Evolutionary conservation across 2,888 invertebrate genomes (phyloP), one percentile per base, ranked within the genome.

Genomic region (Oligia strigilis): DNA sequence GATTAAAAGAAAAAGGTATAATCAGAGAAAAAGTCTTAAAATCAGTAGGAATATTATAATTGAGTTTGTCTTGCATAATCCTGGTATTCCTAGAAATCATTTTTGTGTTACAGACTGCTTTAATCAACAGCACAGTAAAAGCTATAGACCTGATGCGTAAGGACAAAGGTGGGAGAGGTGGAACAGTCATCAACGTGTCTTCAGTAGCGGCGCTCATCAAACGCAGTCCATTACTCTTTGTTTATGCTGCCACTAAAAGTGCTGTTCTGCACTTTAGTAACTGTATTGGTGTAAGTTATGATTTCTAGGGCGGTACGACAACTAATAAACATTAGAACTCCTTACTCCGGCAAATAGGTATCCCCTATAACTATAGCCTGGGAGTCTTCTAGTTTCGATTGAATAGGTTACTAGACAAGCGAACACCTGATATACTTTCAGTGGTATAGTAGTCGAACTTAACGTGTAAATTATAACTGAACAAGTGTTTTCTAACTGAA

Each of bases 211-310:
- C 89, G 0, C 75, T 93, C 8, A 71, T 80, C 2, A 80, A 88
- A 64, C n/a, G 74, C 1, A 72, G 81, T 52, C 89, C 90, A 4
- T 52, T 76, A 1, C 49, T 88, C 11, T 89, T 88, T 13, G 84
- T 93, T 0, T 92, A 93, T 73, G 80, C 80, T 60, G 91, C 87
- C 0, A 92, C 92, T 0, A 93, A 93, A 78, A 90, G 88, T 49
- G 92, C 91, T 4, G 89, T 93, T 5, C 69, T 92, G 74, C 92
- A 93, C 43, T 93, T 93, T 60, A 92, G 89, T 55, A 89, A 87
- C 55, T 90, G 89, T 78, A 84, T 92, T 80, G 92, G 93, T 29
- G 93, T 93, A 46, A 79, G 78, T 69, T 17, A 52, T 52, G 17
- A 52, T 52, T 52, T 52, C 17, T 13, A 1, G 11, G 11, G 1